phyloP scores from a whole-genome alignment of 2,797 vertebrate species.

The Eleutherodactylus coqui region DNA sequence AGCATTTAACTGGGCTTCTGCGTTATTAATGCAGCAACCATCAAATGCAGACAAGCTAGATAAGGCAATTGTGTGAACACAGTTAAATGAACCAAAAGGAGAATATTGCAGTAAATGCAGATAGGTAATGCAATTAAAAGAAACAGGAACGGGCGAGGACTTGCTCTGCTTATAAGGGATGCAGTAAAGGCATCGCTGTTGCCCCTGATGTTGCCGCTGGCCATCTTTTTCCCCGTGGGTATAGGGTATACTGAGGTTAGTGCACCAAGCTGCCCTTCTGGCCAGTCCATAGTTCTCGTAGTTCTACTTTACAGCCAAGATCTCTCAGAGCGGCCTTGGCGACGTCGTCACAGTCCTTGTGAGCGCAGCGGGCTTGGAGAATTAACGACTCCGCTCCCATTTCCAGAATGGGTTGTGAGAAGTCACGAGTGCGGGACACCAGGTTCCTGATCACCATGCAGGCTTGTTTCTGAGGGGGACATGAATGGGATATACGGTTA shows the following conservation, averaged over 20 bases:
- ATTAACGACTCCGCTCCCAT: conserved; percentile 92
- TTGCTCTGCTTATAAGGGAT: background rate
- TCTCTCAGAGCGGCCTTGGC: conserved; percentile 90
- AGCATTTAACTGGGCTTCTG: background rate
- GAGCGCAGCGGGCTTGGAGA: conserved; percentile 78
- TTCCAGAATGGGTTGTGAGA: conserved; percentile 85
- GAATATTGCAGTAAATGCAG: background rate
- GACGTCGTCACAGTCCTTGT: conserved; percentile 85
- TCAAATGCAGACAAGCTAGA: background rate
- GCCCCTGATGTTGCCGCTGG: background rate
- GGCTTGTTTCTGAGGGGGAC: conserved; percentile 85
- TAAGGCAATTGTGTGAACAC: conserved; percentile 5
- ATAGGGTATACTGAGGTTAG: conserved; percentile 66
- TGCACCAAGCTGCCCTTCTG: conserved; percentile 86
- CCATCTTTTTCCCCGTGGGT: background rate
- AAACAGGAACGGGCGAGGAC: background rate
- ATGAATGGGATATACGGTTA: background rate
- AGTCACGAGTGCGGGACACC: conserved; percentile 81
- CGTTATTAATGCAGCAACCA: background rate
- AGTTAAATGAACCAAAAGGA: background rate
- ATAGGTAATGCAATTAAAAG: conserved; percentile 5
- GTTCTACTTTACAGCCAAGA: conserved; percentile 91
- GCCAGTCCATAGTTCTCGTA: conserved; percentile 94
- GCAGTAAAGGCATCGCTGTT: background rate
- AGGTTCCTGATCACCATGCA: conserved; percentile 95